These are phyloP conservation scores for Cyclophora albipunctata DNA, from an alignment of 2,888 invertebrate genomes.

Conservation along the genomic window DNA sequence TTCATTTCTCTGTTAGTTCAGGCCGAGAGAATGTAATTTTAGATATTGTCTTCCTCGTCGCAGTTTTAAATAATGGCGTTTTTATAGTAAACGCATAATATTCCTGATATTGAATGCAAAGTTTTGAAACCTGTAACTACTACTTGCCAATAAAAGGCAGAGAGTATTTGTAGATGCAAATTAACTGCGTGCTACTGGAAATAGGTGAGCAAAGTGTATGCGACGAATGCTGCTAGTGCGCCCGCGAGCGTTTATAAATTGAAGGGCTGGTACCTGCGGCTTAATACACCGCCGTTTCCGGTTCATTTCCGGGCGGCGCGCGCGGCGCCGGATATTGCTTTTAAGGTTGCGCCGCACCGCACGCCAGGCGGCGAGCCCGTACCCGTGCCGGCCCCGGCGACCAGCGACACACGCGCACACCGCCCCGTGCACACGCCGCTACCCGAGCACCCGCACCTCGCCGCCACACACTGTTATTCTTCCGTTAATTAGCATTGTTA, in stretches of 20 bases:
- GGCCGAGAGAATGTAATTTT: constrained; percentile 68
- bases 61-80: background rate
- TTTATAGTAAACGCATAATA: too few species aligned
- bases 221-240: constrained; percentile 41
- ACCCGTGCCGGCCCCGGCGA: constrained; percentile 10
- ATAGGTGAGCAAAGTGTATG: constrained; percentile 38
- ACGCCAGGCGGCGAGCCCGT: constrained; percentile 19
- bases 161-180: constrained; percentile 51
- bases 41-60: constrained; percentile 47
- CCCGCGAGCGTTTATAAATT: constrained; percentile 73
- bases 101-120: too few species aligned
- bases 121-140: background rate
- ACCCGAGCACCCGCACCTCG: constrained; percentile 8
- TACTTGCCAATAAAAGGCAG: constrained; percentile 7
- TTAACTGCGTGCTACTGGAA: constrained; percentile 50
- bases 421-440: constrained; percentile 1
- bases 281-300: constrained; percentile 77
- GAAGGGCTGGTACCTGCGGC: constrained; percentile 75
- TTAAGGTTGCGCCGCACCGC: constrained; percentile 72
- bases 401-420: too few species aligned
- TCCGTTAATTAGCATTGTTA: too few species aligned
- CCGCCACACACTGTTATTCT: too few species aligned
- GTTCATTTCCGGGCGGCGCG: constrained; percentile 75
- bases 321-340: constrained; percentile 76
- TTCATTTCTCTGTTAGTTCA: constrained; percentile 73